Base-by-base conservation (phyloP, 2,888 invertebrate species). In the Trypoxylon attenuatum region DNA sequence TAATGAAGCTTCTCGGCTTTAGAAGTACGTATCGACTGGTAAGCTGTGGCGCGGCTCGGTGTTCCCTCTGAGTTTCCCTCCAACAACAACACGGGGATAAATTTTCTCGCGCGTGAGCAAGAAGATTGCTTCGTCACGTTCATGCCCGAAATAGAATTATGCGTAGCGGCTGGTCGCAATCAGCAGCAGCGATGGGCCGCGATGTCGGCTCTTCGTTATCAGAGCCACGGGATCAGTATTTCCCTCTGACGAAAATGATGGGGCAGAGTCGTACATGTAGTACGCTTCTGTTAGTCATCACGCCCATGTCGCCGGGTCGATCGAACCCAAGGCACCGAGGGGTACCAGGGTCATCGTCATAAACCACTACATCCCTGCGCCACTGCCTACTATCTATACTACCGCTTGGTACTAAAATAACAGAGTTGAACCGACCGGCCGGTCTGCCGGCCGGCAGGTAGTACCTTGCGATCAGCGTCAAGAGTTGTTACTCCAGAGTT, bases 181-280 rank as follows among this genome's bases (percentile, higher is more conserved):
- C 57, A 27, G 47, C 27, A 25, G 13, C 41, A 25, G 13, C 41
- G 51, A 38, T 41, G 49, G 53, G 25, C 52, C 18, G 21, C 1
- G 55, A 47, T 49, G 57, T 29, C 49, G 62, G 47, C 66, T 69
- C 60, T 52, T 38, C 60, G 49, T 67, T 73, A 73, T 73, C 73
- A 25, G 57, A 42, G 21, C 23, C 42, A 45, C 42, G 73, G 73
- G 70, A 73, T 73, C 73, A 39, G 70, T 67, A 50, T 73, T 73
- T 73, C 62, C 73, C 73, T 38, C 41, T 73, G 73, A 70, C 70
- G 67, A 73, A 69, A 54, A 61, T 58, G 47, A 43, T 57, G 39
- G 27, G 56, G 60, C 47, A 21, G 51, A 43, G 55, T 51, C 57
- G n/a, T n/a, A 33, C 33, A 53, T 41, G 55, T 51, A 57, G n/a